Conservation (phyloP, 2,888 invertebrate genomes). For the Sicus ferrugineus region DNA sequence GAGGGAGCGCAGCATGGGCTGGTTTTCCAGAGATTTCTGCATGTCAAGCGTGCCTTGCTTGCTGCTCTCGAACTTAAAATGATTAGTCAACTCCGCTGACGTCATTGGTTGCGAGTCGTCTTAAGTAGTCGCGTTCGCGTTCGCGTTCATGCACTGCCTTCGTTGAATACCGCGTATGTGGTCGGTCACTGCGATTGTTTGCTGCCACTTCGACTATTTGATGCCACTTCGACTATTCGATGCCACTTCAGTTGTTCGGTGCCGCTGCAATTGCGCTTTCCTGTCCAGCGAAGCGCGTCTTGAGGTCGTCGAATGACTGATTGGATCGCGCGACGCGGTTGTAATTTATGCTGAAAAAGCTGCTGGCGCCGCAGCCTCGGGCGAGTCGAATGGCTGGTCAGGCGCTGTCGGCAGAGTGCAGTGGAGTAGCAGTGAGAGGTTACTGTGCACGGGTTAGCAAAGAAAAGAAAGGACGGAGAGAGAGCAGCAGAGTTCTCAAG, state of each 20-base stretch:
- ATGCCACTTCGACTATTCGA: background rate
- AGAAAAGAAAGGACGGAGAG: background rate
- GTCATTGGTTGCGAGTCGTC: background rate
- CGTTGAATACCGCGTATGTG: too few species aligned
- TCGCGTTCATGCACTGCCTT: too few species aligned
- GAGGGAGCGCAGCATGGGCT: conserved; percentile 41
- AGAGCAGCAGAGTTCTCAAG: background rate
- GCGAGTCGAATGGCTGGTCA: conserved; percentile 30
- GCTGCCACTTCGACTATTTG: background rate
- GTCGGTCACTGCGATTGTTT: background rate
- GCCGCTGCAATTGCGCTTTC: background rate
- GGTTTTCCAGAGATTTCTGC: background rate
- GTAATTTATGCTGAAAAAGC: conserved; percentile 39
- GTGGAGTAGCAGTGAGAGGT: background rate
- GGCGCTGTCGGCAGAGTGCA: conserved; percentile 14
- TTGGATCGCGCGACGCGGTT: conserved; percentile 8
- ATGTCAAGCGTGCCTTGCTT: conserved; percentile 12
- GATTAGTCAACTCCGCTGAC: background rate
- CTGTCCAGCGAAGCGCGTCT: conserved; percentile 32
- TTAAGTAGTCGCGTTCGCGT: background rate
- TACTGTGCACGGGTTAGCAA: background rate
- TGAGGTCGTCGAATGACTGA: conserved; percentile 40
- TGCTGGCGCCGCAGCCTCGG: background rate
- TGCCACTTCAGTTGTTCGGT: background rate
- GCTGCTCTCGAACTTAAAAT: background rate